These are phyloP conservation scores for Oxytorus armatus DNA, from an alignment of 2,888 invertebrate species.

Conservation along the genomic window DNA sequence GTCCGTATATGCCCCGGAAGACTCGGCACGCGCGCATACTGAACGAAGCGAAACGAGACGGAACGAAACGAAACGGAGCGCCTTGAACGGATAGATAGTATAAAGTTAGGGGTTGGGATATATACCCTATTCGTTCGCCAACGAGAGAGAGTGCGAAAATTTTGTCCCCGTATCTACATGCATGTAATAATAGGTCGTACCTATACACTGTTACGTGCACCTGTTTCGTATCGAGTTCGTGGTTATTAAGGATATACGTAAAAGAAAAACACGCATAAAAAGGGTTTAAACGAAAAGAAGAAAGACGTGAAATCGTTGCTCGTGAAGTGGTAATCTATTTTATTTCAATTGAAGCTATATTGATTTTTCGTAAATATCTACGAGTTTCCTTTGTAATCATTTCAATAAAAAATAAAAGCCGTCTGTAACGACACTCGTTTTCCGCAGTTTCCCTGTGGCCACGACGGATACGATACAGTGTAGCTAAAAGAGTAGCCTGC, in stretches of 20 bases:
- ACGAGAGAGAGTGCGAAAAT: constrained; percentile 36
- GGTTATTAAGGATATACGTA: constrained; percentile 3
- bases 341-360: neutral
- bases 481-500: too few relatives aligned
- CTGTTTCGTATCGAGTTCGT: constrained; percentile 21
- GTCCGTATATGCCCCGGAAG: constrained; percentile 35
- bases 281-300: neutral
- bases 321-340: neutral
- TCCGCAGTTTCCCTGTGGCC: too few relatives aligned
- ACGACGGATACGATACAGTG: too few relatives aligned
- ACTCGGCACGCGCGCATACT: constrained; percentile 57
- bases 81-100: constrained; percentile 49
- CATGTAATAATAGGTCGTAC: constrained; percentile 21
- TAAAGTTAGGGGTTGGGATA: constrained; percentile 12
- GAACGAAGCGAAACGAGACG: constrained; percentile 72
- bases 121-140: constrained; percentile 14
- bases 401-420: too few relatives aligned
- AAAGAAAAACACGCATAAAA: constrained; percentile 2
- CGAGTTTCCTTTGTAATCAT: too few relatives aligned
- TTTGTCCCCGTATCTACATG: constrained; percentile 22
- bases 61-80: constrained; percentile 70
- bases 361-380: neutral
- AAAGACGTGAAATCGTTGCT: neutral
- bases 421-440: too few relatives aligned
- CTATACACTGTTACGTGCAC: constrained; percentile 16